phyloP scores from a whole-genome alignment of 2,888 invertebrate genomes.

The Torymus aiolomorphi region DNA sequence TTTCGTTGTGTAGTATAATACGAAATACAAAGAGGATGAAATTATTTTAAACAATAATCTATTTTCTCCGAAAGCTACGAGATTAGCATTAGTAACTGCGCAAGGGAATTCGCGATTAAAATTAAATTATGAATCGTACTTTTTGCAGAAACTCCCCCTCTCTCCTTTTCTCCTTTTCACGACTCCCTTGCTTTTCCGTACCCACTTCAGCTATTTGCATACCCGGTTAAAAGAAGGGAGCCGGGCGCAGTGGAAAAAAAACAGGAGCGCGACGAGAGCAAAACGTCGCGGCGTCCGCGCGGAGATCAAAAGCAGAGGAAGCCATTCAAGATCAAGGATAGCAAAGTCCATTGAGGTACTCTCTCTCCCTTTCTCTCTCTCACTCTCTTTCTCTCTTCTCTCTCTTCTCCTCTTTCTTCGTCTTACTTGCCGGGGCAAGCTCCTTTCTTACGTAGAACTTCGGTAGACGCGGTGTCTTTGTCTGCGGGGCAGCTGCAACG shows the following conservation, averaged over 20 bases:
- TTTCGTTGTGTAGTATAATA: no score
- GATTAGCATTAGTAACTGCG: background rate
- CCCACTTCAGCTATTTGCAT: conserved; percentile 28
- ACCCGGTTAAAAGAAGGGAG: background rate
- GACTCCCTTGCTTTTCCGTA: background rate
- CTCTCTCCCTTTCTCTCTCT: no score
- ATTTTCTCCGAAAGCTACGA: background rate
- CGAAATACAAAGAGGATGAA: no score
- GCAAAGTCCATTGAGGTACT: conserved; percentile 34
- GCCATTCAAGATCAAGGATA: conserved; percentile 48
- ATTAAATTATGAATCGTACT: conserved; percentile 16
- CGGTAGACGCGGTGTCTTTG: conserved; percentile 23
- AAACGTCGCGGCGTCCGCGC: background rate
- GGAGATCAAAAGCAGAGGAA: conserved; percentile 39
- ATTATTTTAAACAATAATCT: no score
- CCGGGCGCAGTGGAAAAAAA: background rate
- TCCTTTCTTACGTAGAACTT: conserved; percentile 32
- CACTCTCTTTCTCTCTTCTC: no score
- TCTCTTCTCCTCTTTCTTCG: no score
- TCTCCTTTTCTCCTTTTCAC: background rate
- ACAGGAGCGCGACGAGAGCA: background rate
- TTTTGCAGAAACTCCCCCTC: background rate
- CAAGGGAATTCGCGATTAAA: background rate
- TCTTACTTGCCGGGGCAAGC: background rate
- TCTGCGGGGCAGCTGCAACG: conserved; percentile 19